Percentiles rank a stretch among this genome's conserved stretches.
Conservation (phyloP, 2,113 vertebrate species). For the Cygnus buccinator region DNA sequence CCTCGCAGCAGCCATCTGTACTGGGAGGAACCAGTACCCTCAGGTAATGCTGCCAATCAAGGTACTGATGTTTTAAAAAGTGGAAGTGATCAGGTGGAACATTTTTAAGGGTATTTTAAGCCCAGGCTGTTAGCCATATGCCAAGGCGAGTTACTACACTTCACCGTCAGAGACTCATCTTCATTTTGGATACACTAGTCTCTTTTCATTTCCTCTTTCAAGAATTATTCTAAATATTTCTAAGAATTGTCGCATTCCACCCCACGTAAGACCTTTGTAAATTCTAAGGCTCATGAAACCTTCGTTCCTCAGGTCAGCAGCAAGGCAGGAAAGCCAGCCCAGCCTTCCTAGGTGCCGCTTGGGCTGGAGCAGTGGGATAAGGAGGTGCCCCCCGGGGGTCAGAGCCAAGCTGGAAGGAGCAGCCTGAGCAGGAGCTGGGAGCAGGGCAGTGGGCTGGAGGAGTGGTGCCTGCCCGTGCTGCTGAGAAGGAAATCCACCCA, state of each 20-base stretch:
- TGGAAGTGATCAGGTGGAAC: background rate
- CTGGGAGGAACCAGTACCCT: background rate
- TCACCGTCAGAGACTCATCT: background rate
- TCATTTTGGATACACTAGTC: background rate
- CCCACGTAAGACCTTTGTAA: background rate
- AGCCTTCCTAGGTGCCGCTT: background rate
- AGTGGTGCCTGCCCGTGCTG: background rate
- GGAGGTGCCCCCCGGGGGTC: background rate
- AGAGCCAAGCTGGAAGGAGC: too few species aligned
- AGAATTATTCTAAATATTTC: too few species aligned
- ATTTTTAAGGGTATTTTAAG: background rate
- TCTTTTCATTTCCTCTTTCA: background rate
- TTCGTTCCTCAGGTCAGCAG: background rate
- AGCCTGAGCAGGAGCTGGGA: background rate
- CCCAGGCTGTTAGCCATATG: background rate
- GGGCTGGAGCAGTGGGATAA: background rate
- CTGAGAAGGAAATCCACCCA: background rate
- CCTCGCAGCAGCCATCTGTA: background rate
- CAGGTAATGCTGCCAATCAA: background rate
- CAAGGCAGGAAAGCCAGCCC: background rate
- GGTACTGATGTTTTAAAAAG: background rate
- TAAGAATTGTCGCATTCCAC: background rate
- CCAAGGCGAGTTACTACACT: background rate
- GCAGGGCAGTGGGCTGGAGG: background rate
- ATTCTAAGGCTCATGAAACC: background rate